Conservation (phyloP, 2,113 vertebrate genomes). For the Phalacrocorax aristotelis region DNA sequence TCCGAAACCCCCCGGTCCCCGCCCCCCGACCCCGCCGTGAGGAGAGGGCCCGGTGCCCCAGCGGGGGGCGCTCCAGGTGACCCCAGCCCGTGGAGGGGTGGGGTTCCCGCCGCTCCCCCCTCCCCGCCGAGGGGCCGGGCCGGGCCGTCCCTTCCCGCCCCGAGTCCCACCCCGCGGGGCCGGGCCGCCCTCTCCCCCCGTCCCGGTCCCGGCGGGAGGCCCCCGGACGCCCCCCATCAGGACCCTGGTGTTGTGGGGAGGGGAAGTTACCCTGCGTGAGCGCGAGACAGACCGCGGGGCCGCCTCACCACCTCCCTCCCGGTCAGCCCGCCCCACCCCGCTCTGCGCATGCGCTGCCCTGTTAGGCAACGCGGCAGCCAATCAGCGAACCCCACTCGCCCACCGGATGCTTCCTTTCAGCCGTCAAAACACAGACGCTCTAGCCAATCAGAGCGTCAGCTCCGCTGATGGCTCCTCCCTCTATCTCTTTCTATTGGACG, state of each 20-base stretch:
- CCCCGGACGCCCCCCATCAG: no score
- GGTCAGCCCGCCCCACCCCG: not conserved
- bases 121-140: no score
- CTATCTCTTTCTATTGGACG: not conserved
- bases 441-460: not conserved
- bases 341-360: not conserved
- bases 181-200: no score
- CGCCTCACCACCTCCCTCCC: not conserved
- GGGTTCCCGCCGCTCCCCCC: no score
- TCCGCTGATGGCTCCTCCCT: not conserved
- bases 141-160: no score
- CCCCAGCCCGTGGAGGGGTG: no score
- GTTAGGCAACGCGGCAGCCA: not conserved
- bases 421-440: not conserved
- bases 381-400: fast-evolving
- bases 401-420: fast-evolving
- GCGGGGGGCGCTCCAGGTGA: no score
- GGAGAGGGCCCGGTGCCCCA: no score
- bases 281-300: not conserved
- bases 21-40: no score
- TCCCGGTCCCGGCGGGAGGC: no score
- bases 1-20: not conserved
- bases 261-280: not conserved
- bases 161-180: no score
- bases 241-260: no score